These are phyloP conservation scores for Notarius quadriscutis DNA, from an alignment of 2,113 vertebrate genomes.

Conservation along the genomic window DNA sequence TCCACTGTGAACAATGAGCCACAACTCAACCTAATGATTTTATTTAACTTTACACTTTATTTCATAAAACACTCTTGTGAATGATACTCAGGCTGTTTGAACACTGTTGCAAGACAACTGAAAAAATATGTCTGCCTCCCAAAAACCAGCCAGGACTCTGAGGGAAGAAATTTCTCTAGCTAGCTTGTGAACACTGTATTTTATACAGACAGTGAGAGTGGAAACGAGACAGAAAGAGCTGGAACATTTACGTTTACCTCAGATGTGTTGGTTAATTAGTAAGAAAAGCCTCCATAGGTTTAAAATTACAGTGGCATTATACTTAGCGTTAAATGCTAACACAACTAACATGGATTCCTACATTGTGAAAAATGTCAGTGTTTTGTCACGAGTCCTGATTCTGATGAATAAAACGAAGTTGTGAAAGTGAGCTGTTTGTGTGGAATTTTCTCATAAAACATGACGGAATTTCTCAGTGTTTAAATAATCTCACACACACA, in stretches of 20 bases:
- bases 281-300: not conserved
- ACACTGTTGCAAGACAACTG: not conserved
- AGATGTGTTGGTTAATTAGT: not conserved
- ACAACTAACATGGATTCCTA: not conserved
- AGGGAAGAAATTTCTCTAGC: not conserved
- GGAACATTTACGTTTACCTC: not conserved
- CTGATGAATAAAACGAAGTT: too few relatives aligned
- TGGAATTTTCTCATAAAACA: not conserved
- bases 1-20: not conserved
- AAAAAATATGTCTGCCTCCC: not conserved
- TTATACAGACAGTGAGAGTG: not conserved
- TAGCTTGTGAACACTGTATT: not conserved
- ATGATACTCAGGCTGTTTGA: not conserved
- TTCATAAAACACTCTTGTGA: not conserved
- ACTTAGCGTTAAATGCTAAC: not conserved
- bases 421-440: too few relatives aligned
- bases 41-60: not conserved
- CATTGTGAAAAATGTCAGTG: not conserved
- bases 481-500: not conserved
- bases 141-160: not conserved
- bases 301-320: not conserved
- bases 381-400: not conserved
- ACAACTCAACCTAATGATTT: not conserved
- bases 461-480: not conserved
- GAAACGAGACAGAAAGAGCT: not conserved